Conservation (phyloP, 1,140 invertebrate species). For the Campoletis sonorensis region DNA sequence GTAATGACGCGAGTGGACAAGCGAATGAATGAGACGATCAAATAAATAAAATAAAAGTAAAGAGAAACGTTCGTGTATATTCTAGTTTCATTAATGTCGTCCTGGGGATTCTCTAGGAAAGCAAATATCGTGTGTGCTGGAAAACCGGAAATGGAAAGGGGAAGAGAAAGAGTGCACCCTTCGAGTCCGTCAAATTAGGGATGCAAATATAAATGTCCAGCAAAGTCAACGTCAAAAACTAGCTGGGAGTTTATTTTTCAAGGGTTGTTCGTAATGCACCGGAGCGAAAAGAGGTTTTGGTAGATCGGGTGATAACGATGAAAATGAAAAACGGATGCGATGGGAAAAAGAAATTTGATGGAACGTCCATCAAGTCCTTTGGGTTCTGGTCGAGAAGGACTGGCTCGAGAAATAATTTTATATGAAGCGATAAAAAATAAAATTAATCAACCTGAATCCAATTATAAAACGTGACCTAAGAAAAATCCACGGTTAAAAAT, state of each 20-base stretch:
- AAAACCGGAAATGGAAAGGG: constrained; percentile 32
- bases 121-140: constrained; percentile 16
- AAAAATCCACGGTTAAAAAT: background rate
- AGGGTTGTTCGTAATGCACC: background rate
- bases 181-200: background rate
- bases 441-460: no score
- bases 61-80: background rate
- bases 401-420: background rate
- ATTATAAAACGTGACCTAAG: background rate
- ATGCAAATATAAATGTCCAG: constrained; percentile 19
- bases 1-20: constrained; percentile 1
- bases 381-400: background rate
- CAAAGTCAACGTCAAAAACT: constrained; percentile 10
- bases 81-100: constrained; percentile 36
- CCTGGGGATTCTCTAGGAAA: background rate
- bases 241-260: background rate
- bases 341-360: background rate
- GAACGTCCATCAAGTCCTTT: background rate
- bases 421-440: background rate
- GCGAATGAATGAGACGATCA: constrained; percentile 2
- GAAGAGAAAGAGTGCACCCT: background rate
- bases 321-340: background rate
- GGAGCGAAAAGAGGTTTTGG: background rate
- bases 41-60: background rate
- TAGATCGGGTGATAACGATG: background rate